Evolutionary conservation across 2,888 invertebrate genomes (phyloP).

Genomic region (Lymantria dispar): DNA sequence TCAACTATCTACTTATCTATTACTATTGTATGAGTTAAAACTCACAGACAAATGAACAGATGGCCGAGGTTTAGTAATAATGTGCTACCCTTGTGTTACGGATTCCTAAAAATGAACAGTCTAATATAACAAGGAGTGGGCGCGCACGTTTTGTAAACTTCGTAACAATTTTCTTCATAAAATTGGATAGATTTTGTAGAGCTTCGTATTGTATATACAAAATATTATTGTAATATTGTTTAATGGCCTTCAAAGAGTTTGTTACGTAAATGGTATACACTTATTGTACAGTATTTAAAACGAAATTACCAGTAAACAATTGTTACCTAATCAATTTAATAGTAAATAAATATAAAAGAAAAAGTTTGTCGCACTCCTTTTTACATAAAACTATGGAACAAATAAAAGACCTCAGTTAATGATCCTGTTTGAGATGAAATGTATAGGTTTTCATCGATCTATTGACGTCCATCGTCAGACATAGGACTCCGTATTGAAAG

Average conservation of each 20-base stretch:
- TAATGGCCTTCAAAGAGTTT: conserved; percentile 26
- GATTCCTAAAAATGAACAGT: conserved; percentile 2
- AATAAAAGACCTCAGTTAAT: too few relatives aligned
- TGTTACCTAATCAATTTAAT: conserved; percentile 10
- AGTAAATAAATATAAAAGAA: conserved; percentile 10
- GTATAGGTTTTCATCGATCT: too few relatives aligned
- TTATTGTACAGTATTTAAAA: conserved; percentile 13
- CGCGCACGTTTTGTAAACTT: conserved; percentile 39
- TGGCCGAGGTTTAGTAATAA: too few relatives aligned
- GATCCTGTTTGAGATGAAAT: too few relatives aligned
- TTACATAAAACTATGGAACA: too few relatives aligned
- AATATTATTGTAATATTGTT: conserved; percentile 16
- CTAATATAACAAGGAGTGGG: conserved; percentile 35
- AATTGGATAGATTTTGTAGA: conserved; percentile 20
- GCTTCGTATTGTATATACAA: conserved; percentile 26
- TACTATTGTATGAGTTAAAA: too few relatives aligned
- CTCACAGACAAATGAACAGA: too few relatives aligned
- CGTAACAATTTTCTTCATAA: conserved; percentile 29
- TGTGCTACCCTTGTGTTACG: too few relatives aligned
- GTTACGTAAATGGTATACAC: conserved; percentile 23
- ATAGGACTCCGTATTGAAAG: too few relatives aligned
- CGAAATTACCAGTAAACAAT: conserved; percentile 17
- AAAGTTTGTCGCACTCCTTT: not conserved
- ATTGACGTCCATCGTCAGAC: too few relatives aligned
- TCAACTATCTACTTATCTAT: too few relatives aligned